These are phyloP conservation scores for Aldrovandia affinis DNA, from an alignment of 2,797 vertebrate genomes.

Conservation along the genomic window DNA sequence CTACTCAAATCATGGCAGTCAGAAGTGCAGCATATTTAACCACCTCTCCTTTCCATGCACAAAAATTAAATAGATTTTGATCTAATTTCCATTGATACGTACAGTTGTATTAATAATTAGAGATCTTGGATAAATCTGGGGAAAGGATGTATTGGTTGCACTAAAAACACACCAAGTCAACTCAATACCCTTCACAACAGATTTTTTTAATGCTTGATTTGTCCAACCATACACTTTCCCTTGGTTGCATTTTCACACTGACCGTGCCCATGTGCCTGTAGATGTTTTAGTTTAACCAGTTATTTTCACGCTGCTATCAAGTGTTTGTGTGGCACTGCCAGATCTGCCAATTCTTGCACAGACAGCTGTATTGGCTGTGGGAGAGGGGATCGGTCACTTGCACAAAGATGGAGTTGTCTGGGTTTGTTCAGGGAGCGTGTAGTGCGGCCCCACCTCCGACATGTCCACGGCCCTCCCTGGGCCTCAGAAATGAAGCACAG, in stretches of 20 bases:
- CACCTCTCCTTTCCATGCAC: not conserved
- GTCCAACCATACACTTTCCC: not conserved
- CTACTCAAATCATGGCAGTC: not conserved
- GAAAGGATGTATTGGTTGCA: not conserved
- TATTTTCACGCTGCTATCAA: not conserved
- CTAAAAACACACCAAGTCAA: not conserved
- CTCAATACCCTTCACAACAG: not conserved
- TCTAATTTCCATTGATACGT: not conserved
- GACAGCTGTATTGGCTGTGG: not conserved
- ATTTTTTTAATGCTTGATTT: not conserved
- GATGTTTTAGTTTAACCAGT: not conserved
- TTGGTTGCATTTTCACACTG: not conserved
- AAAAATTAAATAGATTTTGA: not conserved
- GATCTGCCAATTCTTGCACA: not conserved
- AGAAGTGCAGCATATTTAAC: not conserved
- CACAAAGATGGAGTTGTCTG: not conserved
- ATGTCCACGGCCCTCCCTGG: constrained; percentile 20
- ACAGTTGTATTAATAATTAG: not conserved
- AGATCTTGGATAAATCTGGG: not conserved
- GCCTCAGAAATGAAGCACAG: constrained; percentile 37
- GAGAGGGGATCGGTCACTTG: not conserved
- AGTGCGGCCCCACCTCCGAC: not conserved
- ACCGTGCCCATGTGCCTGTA: not conserved
- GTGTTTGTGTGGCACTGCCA: not conserved
- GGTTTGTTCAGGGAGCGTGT: constrained; percentile 12